Conservation (phyloP, 2,797 vertebrate species). For the Enteromius afrohamiltoni region DNA sequence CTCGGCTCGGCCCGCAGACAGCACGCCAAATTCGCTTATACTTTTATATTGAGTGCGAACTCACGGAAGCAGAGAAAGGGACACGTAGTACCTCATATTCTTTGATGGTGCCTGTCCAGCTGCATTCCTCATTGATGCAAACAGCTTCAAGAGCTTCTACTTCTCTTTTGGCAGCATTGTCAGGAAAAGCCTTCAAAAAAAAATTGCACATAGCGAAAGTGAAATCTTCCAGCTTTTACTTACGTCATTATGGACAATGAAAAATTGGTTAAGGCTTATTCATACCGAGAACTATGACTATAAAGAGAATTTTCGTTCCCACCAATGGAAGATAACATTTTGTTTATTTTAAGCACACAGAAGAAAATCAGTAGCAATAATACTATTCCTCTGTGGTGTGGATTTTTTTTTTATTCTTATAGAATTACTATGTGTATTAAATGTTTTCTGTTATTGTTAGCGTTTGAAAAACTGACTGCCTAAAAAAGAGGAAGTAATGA, state of each 20-base stretch:
- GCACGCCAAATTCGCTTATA: no score
- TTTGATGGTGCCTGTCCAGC: conserved; percentile 92
- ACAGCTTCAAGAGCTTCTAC: conserved; percentile 90
- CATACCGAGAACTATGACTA: background rate
- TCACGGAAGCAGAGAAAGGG: background rate
- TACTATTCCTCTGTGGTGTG: background rate
- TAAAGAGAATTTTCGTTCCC: background rate
- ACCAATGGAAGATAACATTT: background rate
- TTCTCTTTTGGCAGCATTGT: conserved; percentile 94
- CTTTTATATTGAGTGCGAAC: no score
- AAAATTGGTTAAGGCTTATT: background rate
- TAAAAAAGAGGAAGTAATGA: background rate
- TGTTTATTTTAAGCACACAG: background rate
- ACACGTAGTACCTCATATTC: conserved; percentile 88
- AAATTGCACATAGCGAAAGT: conserved; percentile 33
- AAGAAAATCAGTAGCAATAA: background rate
- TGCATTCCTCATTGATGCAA: conserved; percentile 88
- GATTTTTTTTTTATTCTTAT: background rate
- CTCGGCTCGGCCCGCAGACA: no score
- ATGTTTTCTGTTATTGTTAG: background rate
- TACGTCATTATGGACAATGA: background rate
- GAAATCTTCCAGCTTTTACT: background rate
- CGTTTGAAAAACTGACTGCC: background rate
- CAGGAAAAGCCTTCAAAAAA: conserved; percentile 87
- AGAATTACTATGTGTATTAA: background rate